These are phyloP conservation scores for Macrotus californicus DNA, from an alignment of 2,113 vertebrate genomes.

Conservation along the genomic window DNA sequence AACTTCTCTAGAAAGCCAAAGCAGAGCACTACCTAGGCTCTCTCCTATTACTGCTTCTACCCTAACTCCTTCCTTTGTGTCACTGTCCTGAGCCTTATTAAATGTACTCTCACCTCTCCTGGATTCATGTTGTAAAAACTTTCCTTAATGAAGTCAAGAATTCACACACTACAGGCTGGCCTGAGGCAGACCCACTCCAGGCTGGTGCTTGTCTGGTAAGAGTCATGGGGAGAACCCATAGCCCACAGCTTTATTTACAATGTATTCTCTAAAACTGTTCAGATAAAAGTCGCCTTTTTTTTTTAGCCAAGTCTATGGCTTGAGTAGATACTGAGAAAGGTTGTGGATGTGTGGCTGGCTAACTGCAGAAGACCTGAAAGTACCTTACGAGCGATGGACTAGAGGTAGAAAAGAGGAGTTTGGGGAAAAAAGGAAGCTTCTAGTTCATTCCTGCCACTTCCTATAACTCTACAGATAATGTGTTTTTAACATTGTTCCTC, in stretches of 20 bases:
- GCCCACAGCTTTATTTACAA: neutral
- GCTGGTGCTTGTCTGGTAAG: too few species aligned
- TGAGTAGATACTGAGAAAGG: neutral
- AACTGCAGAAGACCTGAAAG: accelerated
- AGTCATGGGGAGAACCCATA: neutral
- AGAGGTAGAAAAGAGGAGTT: neutral
- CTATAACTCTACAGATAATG: neutral
- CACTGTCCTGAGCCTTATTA: too few species aligned
- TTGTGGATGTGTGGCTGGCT: neutral
- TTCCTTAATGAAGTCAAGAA: too few species aligned
- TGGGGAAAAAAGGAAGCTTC: neutral
- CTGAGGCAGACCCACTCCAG: too few species aligned
- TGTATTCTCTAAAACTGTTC: neutral
- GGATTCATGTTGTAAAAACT: too few species aligned
- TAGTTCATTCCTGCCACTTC: neutral
- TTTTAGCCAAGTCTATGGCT: neutral
- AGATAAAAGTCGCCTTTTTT: neutral
- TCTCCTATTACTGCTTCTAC: too few species aligned
- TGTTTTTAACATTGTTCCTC: neutral
- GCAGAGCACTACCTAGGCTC: too few species aligned
- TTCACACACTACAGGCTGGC: too few species aligned
- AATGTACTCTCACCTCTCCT: too few species aligned
- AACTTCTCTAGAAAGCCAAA: too few species aligned
- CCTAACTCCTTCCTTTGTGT: too few species aligned
- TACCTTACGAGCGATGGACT: neutral